Evolutionary conservation across 2,113 vertebrate genomes (phyloP).

Genomic region (Gnathonemus echidnorhynchus): DNA sequence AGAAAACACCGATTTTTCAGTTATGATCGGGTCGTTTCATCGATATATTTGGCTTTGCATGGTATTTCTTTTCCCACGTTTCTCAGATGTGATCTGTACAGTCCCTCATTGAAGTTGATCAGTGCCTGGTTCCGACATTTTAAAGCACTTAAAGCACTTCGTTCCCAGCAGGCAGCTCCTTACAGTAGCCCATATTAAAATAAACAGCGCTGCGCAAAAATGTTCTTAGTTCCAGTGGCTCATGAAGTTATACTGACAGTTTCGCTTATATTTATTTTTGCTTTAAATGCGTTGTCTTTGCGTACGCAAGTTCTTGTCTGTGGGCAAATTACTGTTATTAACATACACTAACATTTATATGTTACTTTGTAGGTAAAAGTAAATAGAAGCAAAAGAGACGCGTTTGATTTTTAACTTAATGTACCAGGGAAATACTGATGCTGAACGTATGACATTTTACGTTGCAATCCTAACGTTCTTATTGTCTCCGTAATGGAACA

Average conservation of each 20-base stretch:
- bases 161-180: neutral
- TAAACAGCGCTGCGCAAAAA: neutral
- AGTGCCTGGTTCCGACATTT: neutral
- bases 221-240: neutral
- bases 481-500: neutral
- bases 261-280: neutral
- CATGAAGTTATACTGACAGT: neutral
- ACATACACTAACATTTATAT: neutral
- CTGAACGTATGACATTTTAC: neutral
- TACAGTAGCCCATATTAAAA: neutral
- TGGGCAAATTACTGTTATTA: neutral
- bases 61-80: neutral
- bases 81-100: neutral
- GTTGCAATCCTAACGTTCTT: neutral
- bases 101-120: neutral
- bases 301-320: neutral
- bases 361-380: neutral
- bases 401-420: neutral
- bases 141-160: neutral
- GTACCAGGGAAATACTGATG: neutral
- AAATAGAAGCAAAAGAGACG: neutral
- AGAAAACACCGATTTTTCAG: neutral
- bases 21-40: neutral
- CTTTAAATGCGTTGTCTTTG: neutral
- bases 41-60: neutral